phyloP scores from a whole-genome alignment of 2,113 vertebrate species.

The Gymnocephalus cernua region DNA sequence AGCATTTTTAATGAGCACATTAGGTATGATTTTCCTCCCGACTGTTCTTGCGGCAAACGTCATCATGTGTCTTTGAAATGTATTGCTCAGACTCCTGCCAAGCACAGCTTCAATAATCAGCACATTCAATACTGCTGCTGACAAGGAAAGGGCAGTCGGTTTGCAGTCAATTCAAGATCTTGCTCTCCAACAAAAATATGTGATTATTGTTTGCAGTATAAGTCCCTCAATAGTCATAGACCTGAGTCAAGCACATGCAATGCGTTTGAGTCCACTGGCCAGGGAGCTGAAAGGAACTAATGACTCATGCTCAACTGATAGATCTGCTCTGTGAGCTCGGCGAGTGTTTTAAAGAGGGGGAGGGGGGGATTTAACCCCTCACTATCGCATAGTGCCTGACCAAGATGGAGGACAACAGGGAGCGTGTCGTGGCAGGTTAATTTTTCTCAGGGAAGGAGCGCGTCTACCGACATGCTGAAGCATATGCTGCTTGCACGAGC shows the following conservation, averaged over 20 bases:
- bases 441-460: slow-evolving; percentile 47
- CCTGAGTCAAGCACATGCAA: slow-evolving; percentile 59
- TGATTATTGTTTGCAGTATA: slow-evolving; percentile 79
- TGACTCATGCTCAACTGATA: slow-evolving; percentile 68
- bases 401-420: slow-evolving; percentile 59
- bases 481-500: slow-evolving; percentile 60
- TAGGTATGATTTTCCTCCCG: slow-evolving; percentile 70
- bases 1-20: slow-evolving; percentile 73
- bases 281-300: slow-evolving; percentile 62
- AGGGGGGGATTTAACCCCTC: slow-evolving; percentile 58
- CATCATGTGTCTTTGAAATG: slow-evolving; percentile 57
- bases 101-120: slow-evolving; percentile 77
- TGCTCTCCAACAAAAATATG: slow-evolving; percentile 81
- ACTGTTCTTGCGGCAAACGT: slow-evolving; percentile 45
- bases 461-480: slow-evolving; percentile 53
- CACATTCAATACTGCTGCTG: slow-evolving; percentile 76
- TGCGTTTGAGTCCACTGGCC: slow-evolving; percentile 59
- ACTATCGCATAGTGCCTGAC: slow-evolving; percentile 29
- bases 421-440: slow-evolving; percentile 61
- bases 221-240: slow-evolving; percentile 68
- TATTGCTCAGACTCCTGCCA: slow-evolving; percentile 66
- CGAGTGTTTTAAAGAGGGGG: slow-evolving; percentile 29
- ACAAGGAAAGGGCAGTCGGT: slow-evolving; percentile 72
- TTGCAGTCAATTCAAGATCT: slow-evolving; percentile 58
- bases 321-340: slow-evolving; percentile 28